Evolutionary conservation across 2,797 vertebrate genomes (phyloP).

Genomic region (Emydoidea blandingii): DNA sequence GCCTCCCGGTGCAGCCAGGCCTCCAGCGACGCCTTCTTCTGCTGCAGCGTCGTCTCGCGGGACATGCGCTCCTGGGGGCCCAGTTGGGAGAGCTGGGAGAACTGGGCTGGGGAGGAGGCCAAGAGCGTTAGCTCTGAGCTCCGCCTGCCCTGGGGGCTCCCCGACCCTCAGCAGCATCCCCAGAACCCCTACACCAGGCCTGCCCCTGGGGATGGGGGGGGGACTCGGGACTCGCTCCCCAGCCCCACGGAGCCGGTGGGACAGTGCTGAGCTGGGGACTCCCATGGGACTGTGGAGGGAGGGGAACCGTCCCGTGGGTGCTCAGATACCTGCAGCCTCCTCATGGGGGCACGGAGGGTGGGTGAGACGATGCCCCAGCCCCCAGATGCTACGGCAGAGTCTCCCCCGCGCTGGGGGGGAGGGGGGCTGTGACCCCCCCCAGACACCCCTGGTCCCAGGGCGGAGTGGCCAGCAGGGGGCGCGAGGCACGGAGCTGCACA

Average conservation of each 20-base stretch:
- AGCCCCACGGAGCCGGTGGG: not conserved
- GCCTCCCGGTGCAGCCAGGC: constrained; percentile 94
- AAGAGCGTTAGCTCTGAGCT: rapidly evolving
- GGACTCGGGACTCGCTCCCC: not conserved
- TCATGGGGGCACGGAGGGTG: not conserved
- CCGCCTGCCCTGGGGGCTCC: rapidly evolving
- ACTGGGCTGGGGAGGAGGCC: constrained; percentile 84
- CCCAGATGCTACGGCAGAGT: not conserved
- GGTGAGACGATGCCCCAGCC: not conserved
- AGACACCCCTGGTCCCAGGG: too few species aligned
- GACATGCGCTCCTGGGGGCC: constrained; percentile 88
- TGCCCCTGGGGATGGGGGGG: not conserved
- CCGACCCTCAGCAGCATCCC: rapidly evolving
- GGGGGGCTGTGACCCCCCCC: too few species aligned
- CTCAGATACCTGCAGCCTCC: not conserved
- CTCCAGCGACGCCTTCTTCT: constrained; percentile 92
- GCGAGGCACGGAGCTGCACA: too few species aligned
- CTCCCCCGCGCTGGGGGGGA: not conserved
- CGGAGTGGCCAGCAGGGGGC: not conserved
- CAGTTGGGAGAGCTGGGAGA: constrained; percentile 88
- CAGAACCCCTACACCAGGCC: rapidly evolving
- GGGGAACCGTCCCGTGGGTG: too few species aligned
- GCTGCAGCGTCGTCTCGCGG: constrained; percentile 90
- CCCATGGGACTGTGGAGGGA: too few species aligned
- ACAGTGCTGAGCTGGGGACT: not conserved